Evolutionary conservation across 2,797 vertebrate genomes (phyloP).

Genomic region (Chelidonichthys spinosus): DNA sequence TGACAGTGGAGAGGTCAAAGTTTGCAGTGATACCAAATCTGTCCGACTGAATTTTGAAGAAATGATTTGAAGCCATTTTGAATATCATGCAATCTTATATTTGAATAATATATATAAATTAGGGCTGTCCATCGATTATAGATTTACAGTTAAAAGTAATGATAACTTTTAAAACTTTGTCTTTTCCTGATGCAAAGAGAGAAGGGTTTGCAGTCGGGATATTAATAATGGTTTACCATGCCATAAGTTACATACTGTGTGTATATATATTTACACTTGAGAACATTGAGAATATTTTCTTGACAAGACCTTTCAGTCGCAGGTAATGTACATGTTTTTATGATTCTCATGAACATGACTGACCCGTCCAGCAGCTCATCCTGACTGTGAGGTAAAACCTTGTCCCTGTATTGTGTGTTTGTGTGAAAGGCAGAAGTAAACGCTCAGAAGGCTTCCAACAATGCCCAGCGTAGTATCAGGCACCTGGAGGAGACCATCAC

Average conservation of each 20-base stretch:
- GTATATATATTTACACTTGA: background rate
- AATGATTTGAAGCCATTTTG: too few relatives aligned
- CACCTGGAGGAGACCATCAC: slow-evolving; percentile 84
- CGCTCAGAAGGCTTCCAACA: slow-evolving; percentile 83
- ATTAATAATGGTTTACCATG: too few relatives aligned
- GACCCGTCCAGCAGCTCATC: background rate
- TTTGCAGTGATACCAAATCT: slow-evolving; percentile 2
- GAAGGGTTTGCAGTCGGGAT: too few relatives aligned
- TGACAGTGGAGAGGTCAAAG: too few relatives aligned
- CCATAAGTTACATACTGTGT: too few relatives aligned
- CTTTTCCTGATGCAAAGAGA: too few relatives aligned
- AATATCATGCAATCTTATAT: too few relatives aligned
- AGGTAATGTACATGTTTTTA: slow-evolving; percentile 73
- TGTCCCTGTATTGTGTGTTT: background rate
- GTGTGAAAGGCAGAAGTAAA: slow-evolving; percentile 82
- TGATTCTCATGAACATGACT: background rate
- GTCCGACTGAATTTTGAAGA: background rate
- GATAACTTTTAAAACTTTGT: too few relatives aligned
- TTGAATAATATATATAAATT: too few relatives aligned
- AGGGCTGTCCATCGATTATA: too few relatives aligned
- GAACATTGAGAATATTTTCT: slow-evolving; percentile 59
- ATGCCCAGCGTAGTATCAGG: slow-evolving; percentile 77
- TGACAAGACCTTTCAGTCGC: slow-evolving; percentile 81
- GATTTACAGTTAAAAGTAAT: too few relatives aligned
- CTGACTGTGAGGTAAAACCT: background rate